Evolutionary conservation across 2,113 vertebrate species (phyloP).

Genomic region (Porphyrio hochstetteri): DNA sequence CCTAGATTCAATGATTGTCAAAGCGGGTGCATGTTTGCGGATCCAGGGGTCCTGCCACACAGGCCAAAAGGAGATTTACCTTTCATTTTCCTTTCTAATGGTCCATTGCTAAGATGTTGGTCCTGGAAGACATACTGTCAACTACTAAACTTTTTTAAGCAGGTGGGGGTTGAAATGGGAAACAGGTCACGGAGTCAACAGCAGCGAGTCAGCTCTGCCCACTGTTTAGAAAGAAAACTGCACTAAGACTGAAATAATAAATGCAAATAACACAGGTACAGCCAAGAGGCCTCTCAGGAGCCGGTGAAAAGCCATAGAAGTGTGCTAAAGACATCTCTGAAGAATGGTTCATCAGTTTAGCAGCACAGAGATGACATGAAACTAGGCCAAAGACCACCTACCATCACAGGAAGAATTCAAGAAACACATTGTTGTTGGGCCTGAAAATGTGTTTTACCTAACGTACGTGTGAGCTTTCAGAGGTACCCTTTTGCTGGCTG

Average conservation of each 20-base stretch:
- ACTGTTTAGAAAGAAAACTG: conserved; percentile 31
- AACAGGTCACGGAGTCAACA: conserved; percentile 35
- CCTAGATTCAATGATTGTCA: background rate
- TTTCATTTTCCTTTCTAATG: conserved; percentile 42
- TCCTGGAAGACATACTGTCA: conserved; percentile 17
- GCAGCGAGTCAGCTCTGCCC: background rate
- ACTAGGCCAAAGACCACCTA: background rate
- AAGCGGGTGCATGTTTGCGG: background rate
- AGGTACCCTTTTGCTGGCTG: background rate
- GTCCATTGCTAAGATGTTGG: conserved; percentile 5
- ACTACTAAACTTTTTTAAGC: conserved; percentile 45
- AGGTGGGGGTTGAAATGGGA: conserved; percentile 34
- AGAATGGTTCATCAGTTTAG: background rate
- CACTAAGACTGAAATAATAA: conserved; percentile 23
- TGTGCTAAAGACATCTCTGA: background rate
- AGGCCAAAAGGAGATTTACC: conserved; percentile 4
- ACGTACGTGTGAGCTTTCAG: background rate
- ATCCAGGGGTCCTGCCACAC: background rate
- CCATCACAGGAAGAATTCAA: background rate
- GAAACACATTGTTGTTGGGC: background rate
- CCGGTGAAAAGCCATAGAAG: background rate
- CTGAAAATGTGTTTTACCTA: background rate
- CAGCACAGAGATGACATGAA: background rate
- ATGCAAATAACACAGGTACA: conserved; percentile 10
- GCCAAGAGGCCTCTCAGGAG: conserved; percentile 9